Conservation (phyloP, 1,140 invertebrate species). For the Phymorhynchus buccinoides region DNA sequence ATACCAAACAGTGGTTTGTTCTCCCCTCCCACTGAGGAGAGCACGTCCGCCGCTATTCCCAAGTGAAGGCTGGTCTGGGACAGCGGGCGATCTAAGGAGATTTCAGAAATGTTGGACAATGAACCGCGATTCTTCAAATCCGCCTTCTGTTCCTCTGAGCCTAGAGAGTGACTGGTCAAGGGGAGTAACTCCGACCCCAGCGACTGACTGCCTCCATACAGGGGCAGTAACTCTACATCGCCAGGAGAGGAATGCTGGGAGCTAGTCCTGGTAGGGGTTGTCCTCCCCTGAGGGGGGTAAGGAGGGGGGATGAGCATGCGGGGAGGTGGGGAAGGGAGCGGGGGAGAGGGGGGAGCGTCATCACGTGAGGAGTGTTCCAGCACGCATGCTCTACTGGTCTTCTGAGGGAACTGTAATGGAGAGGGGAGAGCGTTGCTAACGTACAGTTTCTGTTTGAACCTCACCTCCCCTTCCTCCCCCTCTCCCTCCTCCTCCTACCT, state of each 20-base stretch:
- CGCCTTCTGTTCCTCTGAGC: not conserved
- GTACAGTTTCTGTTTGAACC: conserved; percentile 15
- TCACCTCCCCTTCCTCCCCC: conserved; percentile 8
- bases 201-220: not conserved
- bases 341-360: not conserved
- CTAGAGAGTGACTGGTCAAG: not conserved
- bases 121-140: not conserved
- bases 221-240: too few relatives aligned
- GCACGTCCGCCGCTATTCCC: not conserved
- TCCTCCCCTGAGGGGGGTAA: not conserved
- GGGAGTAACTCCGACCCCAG: not conserved
- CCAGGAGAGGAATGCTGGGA: too few relatives aligned
- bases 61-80: conserved; percentile 22
- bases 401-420: not conserved
- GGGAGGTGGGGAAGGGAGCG: not conserved
- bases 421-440: not conserved
- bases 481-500: conserved; percentile 4
- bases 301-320: conserved; percentile 25
- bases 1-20: too few relatives aligned
- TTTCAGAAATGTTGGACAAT: conserved; percentile 33
- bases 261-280: too few relatives aligned
- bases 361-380: too few relatives aligned
- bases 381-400: not conserved
- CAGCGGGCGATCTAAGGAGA: conserved; percentile 28
- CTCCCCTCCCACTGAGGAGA: not conserved